Base-by-base conservation (phyloP, 1,140 invertebrate species). In the Ephestia elutella region DNA sequence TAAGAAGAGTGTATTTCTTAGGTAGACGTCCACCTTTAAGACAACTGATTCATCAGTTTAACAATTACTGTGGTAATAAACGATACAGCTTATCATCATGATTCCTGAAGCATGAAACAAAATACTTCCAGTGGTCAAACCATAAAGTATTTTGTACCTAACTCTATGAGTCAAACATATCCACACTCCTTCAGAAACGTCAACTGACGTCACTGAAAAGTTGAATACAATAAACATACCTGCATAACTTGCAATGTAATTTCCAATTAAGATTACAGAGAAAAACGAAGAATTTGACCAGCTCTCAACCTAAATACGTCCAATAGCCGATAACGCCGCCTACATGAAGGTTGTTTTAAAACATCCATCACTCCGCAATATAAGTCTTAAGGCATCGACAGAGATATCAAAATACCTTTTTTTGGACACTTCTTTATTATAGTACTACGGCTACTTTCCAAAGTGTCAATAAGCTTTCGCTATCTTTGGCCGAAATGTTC, bases 401-500 rank as follows among this genome's bases (percentile, higher is more conserved):
- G 38, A 44, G 38, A 44, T 44, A 44, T 44, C 38, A 44, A 44
- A 44, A 44, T 44, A 15, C 38, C 38, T 44, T 17, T 17, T 44
- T 44, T 44, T 44, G 38, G 38, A 8, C 38, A 44, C 38, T 9
- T 44, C 13, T 44, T 44, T n/a, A 17, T 44, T 15, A 10, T 44
- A 44, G 38, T 44, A 44, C 38, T 44, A 44, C 15, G 38, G 38
- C 38, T 44, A 44, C 38, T 44, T 44, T 44, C 38, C 38, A 44
- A 44, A 5, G 15, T 44, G 38, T 44, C 38, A 44, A 44, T 44
- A 44, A 44, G 38, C 38, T 44, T 44, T 44, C 38, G 38, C 38
- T 44, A 44, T 44, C 38, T 44, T 1, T 44, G 38, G 38, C 38
- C 38, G 38, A 17, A 44, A 44, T 13, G 38, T 5, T 15, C n/a